phyloP scores from a whole-genome alignment of 2,113 vertebrate species.

The Brachypodius melanocephalos region DNA sequence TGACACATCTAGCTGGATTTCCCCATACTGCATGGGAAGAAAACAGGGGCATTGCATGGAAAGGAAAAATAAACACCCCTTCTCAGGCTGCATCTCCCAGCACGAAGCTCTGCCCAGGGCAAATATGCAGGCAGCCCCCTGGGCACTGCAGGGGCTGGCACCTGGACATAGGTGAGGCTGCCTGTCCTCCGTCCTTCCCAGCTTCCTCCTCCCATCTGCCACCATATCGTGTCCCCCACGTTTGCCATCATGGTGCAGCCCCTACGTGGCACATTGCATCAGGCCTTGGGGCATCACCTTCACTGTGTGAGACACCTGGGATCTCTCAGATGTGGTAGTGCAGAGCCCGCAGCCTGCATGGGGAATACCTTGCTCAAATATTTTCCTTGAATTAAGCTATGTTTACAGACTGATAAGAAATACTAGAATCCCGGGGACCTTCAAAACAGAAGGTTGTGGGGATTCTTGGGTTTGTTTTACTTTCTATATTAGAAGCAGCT shows the following conservation, averaged over 20 bases:
- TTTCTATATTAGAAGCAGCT: background rate
- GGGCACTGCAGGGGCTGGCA: background rate
- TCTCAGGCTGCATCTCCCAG: background rate
- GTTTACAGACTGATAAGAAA: constrained; percentile 39
- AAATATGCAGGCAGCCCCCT: background rate
- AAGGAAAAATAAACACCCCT: background rate
- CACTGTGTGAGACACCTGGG: fast-evolving
- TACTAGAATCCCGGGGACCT: background rate
- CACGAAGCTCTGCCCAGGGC: background rate
- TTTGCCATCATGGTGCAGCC: fast-evolving
- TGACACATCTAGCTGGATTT: background rate
- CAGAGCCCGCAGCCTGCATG: background rate
- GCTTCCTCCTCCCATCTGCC: background rate
- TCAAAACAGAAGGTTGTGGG: background rate
- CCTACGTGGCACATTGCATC: fast-evolving
- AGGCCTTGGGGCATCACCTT: background rate
- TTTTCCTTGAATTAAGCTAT: background rate
- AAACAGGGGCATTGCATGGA: background rate
- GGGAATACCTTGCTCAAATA: constrained; percentile 31
- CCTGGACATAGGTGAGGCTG: background rate
- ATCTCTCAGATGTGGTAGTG: background rate
- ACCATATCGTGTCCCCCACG: fast-evolving
- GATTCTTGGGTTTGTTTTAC: background rate
- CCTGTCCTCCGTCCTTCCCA: background rate
- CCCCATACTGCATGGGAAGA: background rate